These are phyloP conservation scores for Drosophila tristis DNA, from an alignment of 1,140 invertebrate species.

Conservation along the genomic window DNA sequence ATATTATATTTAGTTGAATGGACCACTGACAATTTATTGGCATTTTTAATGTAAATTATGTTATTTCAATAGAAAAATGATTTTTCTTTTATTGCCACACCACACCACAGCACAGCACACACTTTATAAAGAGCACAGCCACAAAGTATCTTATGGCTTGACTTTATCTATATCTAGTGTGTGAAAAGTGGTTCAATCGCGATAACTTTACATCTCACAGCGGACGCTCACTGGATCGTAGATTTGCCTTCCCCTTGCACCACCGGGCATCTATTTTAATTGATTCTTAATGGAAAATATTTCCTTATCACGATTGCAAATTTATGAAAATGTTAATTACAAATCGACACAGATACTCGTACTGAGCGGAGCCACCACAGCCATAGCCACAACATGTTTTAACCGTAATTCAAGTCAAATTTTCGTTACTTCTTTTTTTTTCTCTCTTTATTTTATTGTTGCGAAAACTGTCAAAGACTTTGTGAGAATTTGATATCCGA, in stretches of 20 bases:
- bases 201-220: slow-evolving; percentile 57
- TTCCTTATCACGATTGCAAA: slow-evolving; percentile 74
- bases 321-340: slow-evolving; percentile 84
- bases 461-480: slow-evolving; percentile 69
- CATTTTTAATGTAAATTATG: slow-evolving; percentile 76
- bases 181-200: slow-evolving; percentile 78
- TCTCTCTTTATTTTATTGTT: slow-evolving; percentile 37
- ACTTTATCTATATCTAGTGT: slow-evolving; percentile 67
- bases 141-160: slow-evolving; percentile 6
- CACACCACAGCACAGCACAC: too few relatives aligned
- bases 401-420: slow-evolving; percentile 56
- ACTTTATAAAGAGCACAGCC: slow-evolving; percentile 32
- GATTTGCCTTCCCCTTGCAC: background rate
- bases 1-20: slow-evolving; percentile 47
- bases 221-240: background rate
- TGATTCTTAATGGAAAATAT: slow-evolving; percentile 83
- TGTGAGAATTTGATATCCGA: slow-evolving; percentile 43
- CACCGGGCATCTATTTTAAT: slow-evolving; percentile 64
- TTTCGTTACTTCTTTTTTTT: slow-evolving; percentile 39
- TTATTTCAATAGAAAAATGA: slow-evolving; percentile 69
- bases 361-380: slow-evolving; percentile 13
- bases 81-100: slow-evolving; percentile 73
- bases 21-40: slow-evolving; percentile 67
- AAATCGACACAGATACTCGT: slow-evolving; percentile 44
- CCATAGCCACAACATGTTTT: too few relatives aligned